These are phyloP conservation scores for Ifrita kowaldi DNA, from an alignment of 2,113 vertebrate genomes.

Conservation along the genomic window DNA sequence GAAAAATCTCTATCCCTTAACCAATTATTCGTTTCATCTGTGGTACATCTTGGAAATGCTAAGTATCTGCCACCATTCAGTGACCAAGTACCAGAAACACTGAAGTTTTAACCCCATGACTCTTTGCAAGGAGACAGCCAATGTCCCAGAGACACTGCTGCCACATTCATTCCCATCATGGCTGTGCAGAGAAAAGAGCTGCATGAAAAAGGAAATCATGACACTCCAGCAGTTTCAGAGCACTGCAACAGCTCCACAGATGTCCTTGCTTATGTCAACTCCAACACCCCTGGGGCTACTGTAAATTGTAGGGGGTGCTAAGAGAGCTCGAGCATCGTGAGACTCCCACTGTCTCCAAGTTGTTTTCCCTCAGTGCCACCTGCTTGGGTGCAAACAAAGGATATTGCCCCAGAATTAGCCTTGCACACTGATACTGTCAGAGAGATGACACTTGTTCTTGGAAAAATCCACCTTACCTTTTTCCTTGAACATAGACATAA, in stretches of 20 bases:
- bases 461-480: constrained; percentile 43
- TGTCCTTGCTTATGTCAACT: not conserved
- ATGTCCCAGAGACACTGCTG: not conserved
- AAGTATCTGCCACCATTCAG: not conserved
- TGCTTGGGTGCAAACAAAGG: not conserved
- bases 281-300: not conserved
- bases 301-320: not conserved
- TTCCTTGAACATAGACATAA: constrained; percentile 59
- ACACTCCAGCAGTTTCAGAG: not conserved
- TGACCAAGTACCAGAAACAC: not conserved
- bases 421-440: not conserved
- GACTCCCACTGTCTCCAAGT: not conserved
- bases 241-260: not conserved
- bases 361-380: not conserved
- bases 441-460: not conserved
- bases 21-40: not conserved
- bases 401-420: not conserved
- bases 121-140: not conserved
- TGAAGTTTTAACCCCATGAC: not conserved
- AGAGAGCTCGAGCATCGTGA: not conserved
- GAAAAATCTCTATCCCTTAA: not conserved
- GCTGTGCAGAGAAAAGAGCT: rapidly evolving
- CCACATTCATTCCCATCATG: not conserved
- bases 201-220: not conserved
- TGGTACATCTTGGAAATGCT: not conserved